Base-by-base conservation (phyloP, 1,140 invertebrate genomes). In the Battus philenor region DNA sequence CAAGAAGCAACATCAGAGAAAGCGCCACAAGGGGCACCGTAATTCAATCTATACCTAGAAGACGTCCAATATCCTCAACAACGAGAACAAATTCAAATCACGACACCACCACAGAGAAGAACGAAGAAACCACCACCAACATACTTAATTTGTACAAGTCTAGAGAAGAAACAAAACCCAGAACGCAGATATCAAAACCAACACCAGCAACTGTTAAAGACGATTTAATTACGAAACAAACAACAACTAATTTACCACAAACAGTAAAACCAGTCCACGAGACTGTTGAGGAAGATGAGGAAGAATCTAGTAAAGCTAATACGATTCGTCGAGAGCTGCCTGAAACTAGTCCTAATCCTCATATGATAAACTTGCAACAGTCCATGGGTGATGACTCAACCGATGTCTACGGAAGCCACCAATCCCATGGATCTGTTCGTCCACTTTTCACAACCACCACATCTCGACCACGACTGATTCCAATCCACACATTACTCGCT, bases 371-470 rank as follows among this genome's bases (percentile, higher is more conserved):
- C 27, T 50, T 87, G 36, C 81, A 86, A 47, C 87, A 89, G 68
- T 87, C 87, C 2, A 77, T 82, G 9, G 88, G 83, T 11, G 89
- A 90, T 50, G 91, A 92, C 56, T 87, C 89, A 6, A 87, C 88
- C 2, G 91, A 92, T 53, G 88, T 92, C 4, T 92, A 92, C 52
- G 90, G 90, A 18, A 88, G 90, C 36, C 88, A 90, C 13, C 60
- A 90, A 12, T 89, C 89, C 1, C 78, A 86, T 15, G 87, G 86
- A 27, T 90, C 90, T 18, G 86, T 90, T 7, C 68, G 90, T 27
- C 90, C 90, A 8, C 69, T 92, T 7, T 92, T 92, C 54, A 93
- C 90, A 1, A 92, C 90, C 0, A 88, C 88, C 4, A 87, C 80
- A 1, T 72, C 67, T 59, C 52, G 69, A 76, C 67, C 86, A 52